These are phyloP conservation scores for Hypotaenidia philippensis DNA, from an alignment of 2,797 vertebrate species.

Conservation along the genomic window DNA sequence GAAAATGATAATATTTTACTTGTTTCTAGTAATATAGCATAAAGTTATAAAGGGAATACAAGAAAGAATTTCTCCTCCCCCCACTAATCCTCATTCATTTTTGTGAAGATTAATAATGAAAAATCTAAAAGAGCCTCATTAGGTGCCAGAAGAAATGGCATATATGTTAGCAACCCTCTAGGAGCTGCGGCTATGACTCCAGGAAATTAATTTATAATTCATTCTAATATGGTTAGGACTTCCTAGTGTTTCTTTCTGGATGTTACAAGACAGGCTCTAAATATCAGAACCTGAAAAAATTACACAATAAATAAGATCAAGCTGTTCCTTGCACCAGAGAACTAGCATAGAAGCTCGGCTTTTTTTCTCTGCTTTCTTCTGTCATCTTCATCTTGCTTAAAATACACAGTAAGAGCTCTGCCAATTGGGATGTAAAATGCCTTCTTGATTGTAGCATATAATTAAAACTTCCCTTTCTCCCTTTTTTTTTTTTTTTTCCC, in stretches of 20 bases:
- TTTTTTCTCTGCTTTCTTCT: constrained; percentile 29
- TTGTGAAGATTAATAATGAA: constrained; percentile 59
- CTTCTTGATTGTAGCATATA: constrained; percentile 71
- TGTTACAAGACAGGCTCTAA: constrained; percentile 20
- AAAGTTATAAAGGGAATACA: constrained; percentile 22
- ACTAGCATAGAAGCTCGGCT: not conserved
- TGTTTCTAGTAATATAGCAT: constrained; percentile 51
- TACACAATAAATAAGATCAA: constrained; percentile 62
- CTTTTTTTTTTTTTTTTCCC: constrained; percentile 33
- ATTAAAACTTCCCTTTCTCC: constrained; percentile 68
- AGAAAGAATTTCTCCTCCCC: not conserved
- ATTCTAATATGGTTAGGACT: constrained; percentile 12
- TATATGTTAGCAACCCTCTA: constrained; percentile 56
- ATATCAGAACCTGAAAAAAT: constrained; percentile 42
- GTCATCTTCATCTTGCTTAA: constrained; percentile 66
- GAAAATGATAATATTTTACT: constrained; percentile 47
- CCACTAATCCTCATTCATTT: constrained; percentile 20
- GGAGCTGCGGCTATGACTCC: constrained; percentile 24
- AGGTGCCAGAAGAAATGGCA: constrained; percentile 51
- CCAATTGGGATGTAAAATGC: constrained; percentile 65
- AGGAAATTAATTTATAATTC: constrained; percentile 66
- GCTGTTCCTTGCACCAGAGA: constrained; percentile 34
- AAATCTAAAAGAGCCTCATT: constrained; percentile 40
- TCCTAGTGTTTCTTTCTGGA: constrained; percentile 21
- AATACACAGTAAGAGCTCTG: constrained; percentile 64